Evolutionary conservation across 2,888 invertebrate species (phyloP), one percentile per base, ranked within the genome.

Genomic region (Linnaemya vulpina): DNA sequence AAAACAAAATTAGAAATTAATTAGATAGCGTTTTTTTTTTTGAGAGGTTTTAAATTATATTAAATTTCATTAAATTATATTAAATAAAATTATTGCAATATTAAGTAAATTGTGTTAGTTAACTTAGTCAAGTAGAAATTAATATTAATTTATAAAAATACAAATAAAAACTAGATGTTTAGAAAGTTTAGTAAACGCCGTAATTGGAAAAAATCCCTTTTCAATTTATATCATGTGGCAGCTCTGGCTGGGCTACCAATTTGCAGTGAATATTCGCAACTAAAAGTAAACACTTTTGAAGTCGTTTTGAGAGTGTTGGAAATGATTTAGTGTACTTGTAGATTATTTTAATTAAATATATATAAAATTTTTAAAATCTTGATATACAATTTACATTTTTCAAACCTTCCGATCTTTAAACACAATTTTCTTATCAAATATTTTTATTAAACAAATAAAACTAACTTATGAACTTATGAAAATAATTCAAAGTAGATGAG

Each of bases 81-180:
- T 77, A 77, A 86, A 81, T 83, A 80, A 30, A 30, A 80, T 83
- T 83, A 83, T 80, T 86, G 83, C 80, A 83, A 86, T 83, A 80
- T 86, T 86, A 83, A 86, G 83, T 83, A 81, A 81, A 80, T 75
- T 79, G 71, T 76, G 51, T 74, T 71, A 38, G 75, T 76, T 83
- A 70, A 83, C 79, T 79, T 82, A 83, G 35, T 43, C 17, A 70
- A 60, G n/a, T n/a, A n/a, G 30, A 60, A 67, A 53, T 70, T 53
- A 71, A 35, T 67, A 17, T 11, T 55, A 65, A 11, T 53, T 55
- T 30, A 13, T 43, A 58, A 60, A 71, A 63, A 71, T 58, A 46
- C 17, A 70, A 2, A 38, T 25, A 76, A 17, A 77, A 77, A 35
- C 1, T 62, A 62, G 67, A 40, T 55, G 46, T 20, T 60, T 22